Percentiles rank a stretch among this genome's conserved stretches.
These are phyloP conservation scores for Gari tellinella DNA, from an alignment of 2,888 invertebrate genomes.

Conservation along the genomic window DNA sequence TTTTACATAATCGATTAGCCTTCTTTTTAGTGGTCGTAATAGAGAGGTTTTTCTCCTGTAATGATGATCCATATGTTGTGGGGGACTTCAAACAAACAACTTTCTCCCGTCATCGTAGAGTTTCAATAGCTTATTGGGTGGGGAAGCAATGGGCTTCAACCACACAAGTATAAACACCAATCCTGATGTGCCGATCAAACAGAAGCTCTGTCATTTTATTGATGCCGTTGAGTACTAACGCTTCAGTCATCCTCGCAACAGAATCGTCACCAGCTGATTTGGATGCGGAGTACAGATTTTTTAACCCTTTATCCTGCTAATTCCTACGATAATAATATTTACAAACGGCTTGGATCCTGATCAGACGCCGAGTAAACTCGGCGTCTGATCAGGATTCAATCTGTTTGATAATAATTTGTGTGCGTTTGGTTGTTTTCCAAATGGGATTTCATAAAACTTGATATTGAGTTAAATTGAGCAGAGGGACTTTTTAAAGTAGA, in stretches of 20 bases:
- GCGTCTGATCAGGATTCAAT: too few species aligned
- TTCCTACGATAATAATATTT: too few species aligned
- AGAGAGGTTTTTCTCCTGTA: too few species aligned
- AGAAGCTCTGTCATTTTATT: conserved; percentile 33
- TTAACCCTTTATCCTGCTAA: conserved; percentile 35
- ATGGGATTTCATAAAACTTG: too few species aligned
- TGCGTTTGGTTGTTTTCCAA: too few species aligned
- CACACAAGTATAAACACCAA: conserved; percentile 26
- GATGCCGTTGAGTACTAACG: conserved; percentile 11
- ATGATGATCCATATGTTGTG: conserved; percentile 46
- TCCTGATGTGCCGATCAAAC: neutral
- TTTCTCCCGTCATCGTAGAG: neutral
- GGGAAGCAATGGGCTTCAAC: conserved; percentile 9
- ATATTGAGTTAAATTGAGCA: too few species aligned
- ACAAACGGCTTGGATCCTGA: too few species aligned
- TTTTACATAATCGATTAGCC: too few species aligned
- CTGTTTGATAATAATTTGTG: too few species aligned
- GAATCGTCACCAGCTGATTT: conserved; percentile 27
- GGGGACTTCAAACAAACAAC: conserved; percentile 31
- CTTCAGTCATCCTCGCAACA: conserved; percentile 11
- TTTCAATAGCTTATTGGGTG: conserved; percentile 16
- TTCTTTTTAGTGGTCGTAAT: too few species aligned
- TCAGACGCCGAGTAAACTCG: too few species aligned
- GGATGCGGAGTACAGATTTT: conserved; percentile 37
- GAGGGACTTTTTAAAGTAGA: too few species aligned